These are phyloP conservation scores for Platypus cylindrus DNA, from an alignment of 2,888 invertebrate species.

Conservation along the genomic window DNA sequence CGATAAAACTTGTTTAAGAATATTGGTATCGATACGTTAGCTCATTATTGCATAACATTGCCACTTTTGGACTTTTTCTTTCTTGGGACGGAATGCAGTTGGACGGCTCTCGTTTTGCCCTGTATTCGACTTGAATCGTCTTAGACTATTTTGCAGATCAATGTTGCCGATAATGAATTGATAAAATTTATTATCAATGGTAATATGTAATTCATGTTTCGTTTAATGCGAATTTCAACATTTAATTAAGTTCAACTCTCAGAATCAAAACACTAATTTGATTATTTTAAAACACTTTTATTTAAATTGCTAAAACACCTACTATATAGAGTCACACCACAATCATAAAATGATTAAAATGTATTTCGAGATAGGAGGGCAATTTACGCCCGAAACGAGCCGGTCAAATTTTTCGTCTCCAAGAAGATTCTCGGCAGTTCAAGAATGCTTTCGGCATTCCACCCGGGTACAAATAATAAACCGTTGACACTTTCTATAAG, in stretches of 20 bases:
- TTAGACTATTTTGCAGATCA: constrained; percentile 2
- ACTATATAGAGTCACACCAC: constrained; percentile 5
- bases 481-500: constrained; percentile 32
- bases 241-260: too few species aligned
- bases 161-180: too few species aligned
- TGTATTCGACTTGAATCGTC: constrained; percentile 2
- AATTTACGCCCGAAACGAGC: constrained; percentile 27
- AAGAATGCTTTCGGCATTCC: constrained; percentile 34
- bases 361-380: constrained; percentile 23
- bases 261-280: too few species aligned
- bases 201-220: too few species aligned
- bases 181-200: too few species aligned
- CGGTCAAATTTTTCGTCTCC: constrained; percentile 24
- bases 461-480: constrained; percentile 31
- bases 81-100: constrained; percentile 2
- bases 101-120: constrained; percentile 4
- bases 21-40: constrained; percentile 4
- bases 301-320: too few species aligned
- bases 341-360: constrained; percentile 26
- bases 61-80: constrained; percentile 3
- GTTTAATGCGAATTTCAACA: too few species aligned
- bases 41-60: constrained; percentile 4
- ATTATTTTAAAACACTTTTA: too few species aligned
- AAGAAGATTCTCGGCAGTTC: constrained; percentile 24
- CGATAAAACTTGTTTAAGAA: constrained; percentile 3